Conservation (phyloP, 2,888 invertebrate genomes). For the Zygothrica quintamaculata region DNA sequence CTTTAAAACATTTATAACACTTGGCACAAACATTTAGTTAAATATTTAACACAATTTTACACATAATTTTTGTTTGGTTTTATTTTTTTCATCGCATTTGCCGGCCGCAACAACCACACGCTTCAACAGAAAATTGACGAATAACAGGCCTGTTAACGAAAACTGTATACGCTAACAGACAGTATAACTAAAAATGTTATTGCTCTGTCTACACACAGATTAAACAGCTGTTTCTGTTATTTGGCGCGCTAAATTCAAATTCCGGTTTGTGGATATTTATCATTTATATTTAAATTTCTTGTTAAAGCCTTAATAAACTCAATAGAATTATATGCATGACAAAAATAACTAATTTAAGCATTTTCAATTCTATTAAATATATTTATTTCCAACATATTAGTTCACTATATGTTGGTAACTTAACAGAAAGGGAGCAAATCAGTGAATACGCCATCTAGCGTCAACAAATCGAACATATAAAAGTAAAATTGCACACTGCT, state of each 20-base stretch:
- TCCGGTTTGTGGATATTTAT: background rate
- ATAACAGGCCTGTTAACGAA: conserved; percentile 56
- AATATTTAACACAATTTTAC: conserved; percentile 31
- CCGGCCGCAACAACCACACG: conserved; percentile 65
- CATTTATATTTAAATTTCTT: background rate
- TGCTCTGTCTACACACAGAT: conserved; percentile 12
- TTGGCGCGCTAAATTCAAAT: conserved; percentile 37
- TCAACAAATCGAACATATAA: background rate
- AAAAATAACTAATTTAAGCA: no score
- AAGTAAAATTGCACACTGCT: background rate
- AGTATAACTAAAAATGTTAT: conserved; percentile 32
- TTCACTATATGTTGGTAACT: no score
- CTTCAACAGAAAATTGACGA: conserved; percentile 57
- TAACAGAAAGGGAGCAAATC: no score
- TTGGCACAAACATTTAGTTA: conserved; percentile 13
- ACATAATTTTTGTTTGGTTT: conserved; percentile 33
- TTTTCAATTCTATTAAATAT: no score
- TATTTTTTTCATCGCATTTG: conserved; percentile 41
- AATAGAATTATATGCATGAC: no score
- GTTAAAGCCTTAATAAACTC: no score
- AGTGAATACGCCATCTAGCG: background rate
- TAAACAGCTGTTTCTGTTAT: conserved; percentile 36
- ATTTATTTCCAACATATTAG: no score
- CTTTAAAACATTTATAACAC: conserved; percentile 29
- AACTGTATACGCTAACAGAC: conserved; percentile 41